Conservation (phyloP, 1,140 invertebrate genomes). For the Scaptomyza hsui region DNA sequence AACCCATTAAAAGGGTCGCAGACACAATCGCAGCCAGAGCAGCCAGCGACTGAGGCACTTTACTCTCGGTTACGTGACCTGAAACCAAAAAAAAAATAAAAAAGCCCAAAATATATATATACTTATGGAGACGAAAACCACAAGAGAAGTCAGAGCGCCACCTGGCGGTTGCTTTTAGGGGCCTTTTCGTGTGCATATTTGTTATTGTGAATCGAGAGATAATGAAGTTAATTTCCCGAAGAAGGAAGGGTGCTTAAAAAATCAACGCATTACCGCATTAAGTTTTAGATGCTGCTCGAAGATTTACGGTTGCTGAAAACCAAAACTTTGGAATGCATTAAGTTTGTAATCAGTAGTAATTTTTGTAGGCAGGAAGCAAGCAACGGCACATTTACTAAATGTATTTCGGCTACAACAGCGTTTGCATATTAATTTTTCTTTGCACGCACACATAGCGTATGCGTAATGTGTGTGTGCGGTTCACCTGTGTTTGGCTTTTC, state of each 20-base stretch:
- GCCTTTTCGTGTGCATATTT: conserved; percentile 61
- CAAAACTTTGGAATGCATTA: conserved; percentile 75
- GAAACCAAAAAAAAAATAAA: conserved; percentile 52
- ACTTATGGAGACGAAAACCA: conserved; percentile 55
- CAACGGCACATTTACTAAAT: conserved; percentile 57
- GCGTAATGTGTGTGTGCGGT: conserved; percentile 48
- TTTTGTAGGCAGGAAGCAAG: conserved; percentile 35
- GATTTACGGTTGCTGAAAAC: conserved; percentile 60
- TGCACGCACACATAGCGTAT: conserved; percentile 13
- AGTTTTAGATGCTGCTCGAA: conserved; percentile 61
- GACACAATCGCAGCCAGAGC: conserved; percentile 39
- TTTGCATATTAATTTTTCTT: conserved; percentile 73
- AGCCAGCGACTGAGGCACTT: conserved; percentile 43
- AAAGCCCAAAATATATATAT: conserved; percentile 2
- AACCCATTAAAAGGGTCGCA: conserved; percentile 78
- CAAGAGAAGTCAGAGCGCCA: conserved; percentile 34
- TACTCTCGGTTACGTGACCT: conserved; percentile 65
- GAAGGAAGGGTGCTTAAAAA: conserved; percentile 40
- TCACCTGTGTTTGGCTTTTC: conserved; percentile 32
- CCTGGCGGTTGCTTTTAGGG: conserved; percentile 27
- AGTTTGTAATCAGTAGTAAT: conserved; percentile 63
- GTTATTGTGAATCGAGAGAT: conserved; percentile 49
- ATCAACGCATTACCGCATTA: conserved; percentile 66
- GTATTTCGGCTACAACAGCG: conserved; percentile 55
- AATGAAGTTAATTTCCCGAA: conserved; percentile 74